Evolutionary conservation across 2,797 vertebrate genomes (phyloP), one percentile per base, ranked within the genome.

Genomic region (Margarornis squamiger): DNA sequence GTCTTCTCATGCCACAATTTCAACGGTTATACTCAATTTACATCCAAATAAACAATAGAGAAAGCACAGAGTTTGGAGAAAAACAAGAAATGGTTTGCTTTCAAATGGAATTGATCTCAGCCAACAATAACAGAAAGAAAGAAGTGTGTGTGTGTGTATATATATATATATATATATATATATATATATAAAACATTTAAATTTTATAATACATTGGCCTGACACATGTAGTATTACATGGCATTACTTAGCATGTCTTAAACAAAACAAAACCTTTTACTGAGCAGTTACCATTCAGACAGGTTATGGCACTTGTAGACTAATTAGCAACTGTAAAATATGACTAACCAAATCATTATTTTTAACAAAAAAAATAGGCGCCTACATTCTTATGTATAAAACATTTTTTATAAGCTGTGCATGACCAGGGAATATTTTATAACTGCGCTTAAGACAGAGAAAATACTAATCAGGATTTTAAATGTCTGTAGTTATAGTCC

Each of bases 381-480:
- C 72, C 95, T 96, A 43, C 77, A 80, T 97, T 97, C 96, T 94
- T 95, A 84, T 17, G 38, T 88, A n/a, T 96, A 95, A 97, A 96
- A 85, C 78, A 80, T 51, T 67, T 96, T 97, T 97, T 97, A 95
- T 94, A 96, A 93, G 94, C 93, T 96, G 79, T 97, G 89, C 65
- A 90, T 90, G 79, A 65, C 55, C 90, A 91, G 88, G 75, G 63
- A 94, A 68, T 96, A 92, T 96, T 97, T 97, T 97, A 97, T 89
- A 93, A 93, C 72, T 91, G 51, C 32, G 48, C 74, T 95, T 93
- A 95, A 97, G 86, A 96, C 38, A 75, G 62, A 95, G 85, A 97
- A 97, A 97, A 96, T 86, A 95, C 77, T 96, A 97, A 97, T 97
- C 91, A 97, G 87, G 76, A 92, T 92, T 96, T 97, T 94, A 97